Evolutionary conservation across 1,140 invertebrate genomes (phyloP), one percentile per base, ranked within the genome.

Genomic region (Vanessa tameamea): DNA sequence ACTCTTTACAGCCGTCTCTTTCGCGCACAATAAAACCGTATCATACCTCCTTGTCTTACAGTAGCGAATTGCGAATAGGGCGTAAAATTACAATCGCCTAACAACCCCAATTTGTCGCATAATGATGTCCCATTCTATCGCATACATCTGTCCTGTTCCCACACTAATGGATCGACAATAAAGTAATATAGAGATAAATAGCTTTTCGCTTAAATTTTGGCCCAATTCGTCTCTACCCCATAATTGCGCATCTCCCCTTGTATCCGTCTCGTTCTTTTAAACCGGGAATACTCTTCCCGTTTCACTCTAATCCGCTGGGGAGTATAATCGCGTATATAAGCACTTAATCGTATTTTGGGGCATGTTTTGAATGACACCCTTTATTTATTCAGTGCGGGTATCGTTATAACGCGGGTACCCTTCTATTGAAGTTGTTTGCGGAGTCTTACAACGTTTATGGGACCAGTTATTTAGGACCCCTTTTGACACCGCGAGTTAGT

Each of bases 181-280:
- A 92, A 92, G 89, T 92, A 92, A 92, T 92, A 88, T 83, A 87
- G 83, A 82, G 87, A 91, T 89, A 91, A 91, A 91, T 89, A 89
- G 88, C 87, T 89, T 88, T 91, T 87, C 89, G 86, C 85, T 91
- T 91, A 90, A 92, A 92, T 88, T 92, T 89, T 86, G 87, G 81
- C 84, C 87, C 87, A 87, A 87, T 91, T 89, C 86, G 23, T 83
- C 82, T 78, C 80, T 81, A 83, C 86, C 86, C 87, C 85, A 80
- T 92, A 90, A 90, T 90, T 89, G 87, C 81, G 84, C 82, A 83
- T 87, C 86, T 89, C 89, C 88, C 87, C 84, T 87, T 72, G 43
- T 63, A 50, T 26, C 73, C 47, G 13, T 87, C 88, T 76, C 86
- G 47, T 74, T 90, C 76, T 68, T 11, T 16, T 76, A 15, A 64